Base-by-base conservation (phyloP, 1,140 invertebrate genomes). In the Dendrolimus kikuchii region DNA sequence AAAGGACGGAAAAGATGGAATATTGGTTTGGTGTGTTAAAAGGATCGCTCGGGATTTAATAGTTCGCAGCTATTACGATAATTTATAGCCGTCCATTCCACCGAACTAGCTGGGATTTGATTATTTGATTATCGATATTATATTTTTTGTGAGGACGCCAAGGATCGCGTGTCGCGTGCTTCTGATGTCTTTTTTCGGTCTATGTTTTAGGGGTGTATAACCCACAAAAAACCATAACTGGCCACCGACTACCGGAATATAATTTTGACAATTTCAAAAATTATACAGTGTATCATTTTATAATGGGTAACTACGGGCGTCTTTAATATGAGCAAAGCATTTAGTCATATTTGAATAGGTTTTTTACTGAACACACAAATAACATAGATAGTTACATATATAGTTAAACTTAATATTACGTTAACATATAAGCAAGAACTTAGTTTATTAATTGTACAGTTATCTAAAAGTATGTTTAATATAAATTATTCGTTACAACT, bases 191-290 rank as follows among this genome's bases (percentile, higher is more conserved):
- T 84, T 85, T 83, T 77, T 81, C 62, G 66, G 60, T 60, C 61
- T 64, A 68, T 48, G 57, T 73, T 75, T 71, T 63, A 64, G 62
- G 76, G 69, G 66, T 66, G 66, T 62, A 67, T 60, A 60, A 62
- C 57, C 77, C 68, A 86, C 82, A 84, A 82, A 77, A 77, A 61
- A 66, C 66, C 63, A 71, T 75, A 78, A 81, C 77, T 73, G 79
- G 69, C 74, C 77, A 82, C 65, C 77, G 82, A 86, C 82, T 86
- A 84, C 82, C 66, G 82, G 79, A 86, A 86, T 81, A 81, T 86
- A 82, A 86, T 86, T 86, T 76, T 78, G 79, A 77, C 78, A 82
- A 82, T 86, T 86, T 86, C 53, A 77, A 78, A 84, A 84, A 86
- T 86, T 86, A 86, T 76, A 81, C 61, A 62, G 66, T 67, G 74